Percentiles rank a stretch among this genome's conserved stretches.
Conservation (phyloP, 53 echinoderm and acorn worm genomes). For the Holothuria scabra region DNA sequence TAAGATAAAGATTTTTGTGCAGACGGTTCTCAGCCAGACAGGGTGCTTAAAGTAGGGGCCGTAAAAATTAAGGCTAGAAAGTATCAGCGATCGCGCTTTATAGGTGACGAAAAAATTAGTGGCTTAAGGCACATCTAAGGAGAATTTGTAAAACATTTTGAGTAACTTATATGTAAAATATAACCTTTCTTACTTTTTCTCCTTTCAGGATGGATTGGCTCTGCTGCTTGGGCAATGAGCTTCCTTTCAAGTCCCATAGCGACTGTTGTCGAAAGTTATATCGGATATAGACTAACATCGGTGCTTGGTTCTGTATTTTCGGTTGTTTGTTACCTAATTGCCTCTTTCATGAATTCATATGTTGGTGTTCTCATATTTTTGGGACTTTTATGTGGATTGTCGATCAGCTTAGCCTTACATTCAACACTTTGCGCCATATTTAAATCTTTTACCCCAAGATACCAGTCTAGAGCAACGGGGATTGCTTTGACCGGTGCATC, state of each 20-base stretch:
- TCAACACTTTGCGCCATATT: not conserved
- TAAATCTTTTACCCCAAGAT: not conserved
- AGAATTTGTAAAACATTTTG: too few species aligned
- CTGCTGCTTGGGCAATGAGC: not conserved
- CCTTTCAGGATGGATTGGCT: slow-evolving; percentile 37
- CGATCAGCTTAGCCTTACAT: not conserved
- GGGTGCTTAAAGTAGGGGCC: too few species aligned
- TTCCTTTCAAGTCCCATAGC: not conserved
- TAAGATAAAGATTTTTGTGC: too few species aligned
- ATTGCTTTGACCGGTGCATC: not conserved
- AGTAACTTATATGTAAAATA: too few species aligned
- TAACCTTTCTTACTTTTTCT: too few species aligned
- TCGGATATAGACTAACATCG: slow-evolving; percentile 4
- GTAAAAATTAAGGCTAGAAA: too few species aligned
- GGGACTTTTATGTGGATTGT: not conserved
- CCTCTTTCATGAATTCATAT: slow-evolving; percentile 19
- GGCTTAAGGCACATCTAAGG: too few species aligned
- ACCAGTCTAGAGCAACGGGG: not conserved
- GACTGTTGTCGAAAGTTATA: not conserved
- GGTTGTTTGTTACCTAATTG: slow-evolving; percentile 3
- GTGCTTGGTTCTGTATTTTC: not conserved
- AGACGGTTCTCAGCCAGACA: too few species aligned
- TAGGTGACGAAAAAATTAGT: too few species aligned
- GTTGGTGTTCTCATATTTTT: slow-evolving; percentile 11
- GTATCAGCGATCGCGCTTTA: too few species aligned